Evolutionary conservation across 2,888 invertebrate genomes (phyloP).

Genomic region (Caenorhabditis sp.): DNA sequence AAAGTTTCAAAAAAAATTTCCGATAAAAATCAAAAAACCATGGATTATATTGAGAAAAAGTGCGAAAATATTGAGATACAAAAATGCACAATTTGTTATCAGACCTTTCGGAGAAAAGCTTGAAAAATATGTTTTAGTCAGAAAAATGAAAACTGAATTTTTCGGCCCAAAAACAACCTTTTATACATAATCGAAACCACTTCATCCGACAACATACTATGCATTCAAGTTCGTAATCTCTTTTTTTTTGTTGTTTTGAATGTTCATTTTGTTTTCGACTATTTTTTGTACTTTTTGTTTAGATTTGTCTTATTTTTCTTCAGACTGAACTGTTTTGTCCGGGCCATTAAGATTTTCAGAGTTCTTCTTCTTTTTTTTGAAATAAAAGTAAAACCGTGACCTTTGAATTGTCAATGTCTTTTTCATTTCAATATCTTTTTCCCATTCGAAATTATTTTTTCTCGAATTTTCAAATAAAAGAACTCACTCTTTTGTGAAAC

Average conservation of each 20-base stretch:
- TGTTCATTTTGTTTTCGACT: background rate
- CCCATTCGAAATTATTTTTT: background rate
- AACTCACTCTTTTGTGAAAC: slow-evolving; percentile 22
- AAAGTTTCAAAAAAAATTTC: no score
- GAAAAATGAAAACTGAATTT: background rate
- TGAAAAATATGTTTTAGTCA: no score
- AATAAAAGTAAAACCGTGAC: background rate
- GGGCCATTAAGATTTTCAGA: background rate
- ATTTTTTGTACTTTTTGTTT: background rate
- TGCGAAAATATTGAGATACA: no score
- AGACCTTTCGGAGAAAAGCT: no score
- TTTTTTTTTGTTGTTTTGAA: background rate
- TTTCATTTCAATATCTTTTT: background rate
- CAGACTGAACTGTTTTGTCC: background rate
- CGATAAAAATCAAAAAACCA: no score
- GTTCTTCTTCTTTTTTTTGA: no score
- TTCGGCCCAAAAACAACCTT: background rate
- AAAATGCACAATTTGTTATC: no score
- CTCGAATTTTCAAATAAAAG: background rate
- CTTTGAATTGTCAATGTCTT: background rate
- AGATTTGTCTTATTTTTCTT: background rate
- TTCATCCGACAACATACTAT: background rate
- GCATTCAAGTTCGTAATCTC: background rate
- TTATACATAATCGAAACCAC: background rate
- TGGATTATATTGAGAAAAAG: no score